These are phyloP conservation scores for Dinomys branickii DNA, from an alignment of 2,113 vertebrate species.

Conservation along the genomic window DNA sequence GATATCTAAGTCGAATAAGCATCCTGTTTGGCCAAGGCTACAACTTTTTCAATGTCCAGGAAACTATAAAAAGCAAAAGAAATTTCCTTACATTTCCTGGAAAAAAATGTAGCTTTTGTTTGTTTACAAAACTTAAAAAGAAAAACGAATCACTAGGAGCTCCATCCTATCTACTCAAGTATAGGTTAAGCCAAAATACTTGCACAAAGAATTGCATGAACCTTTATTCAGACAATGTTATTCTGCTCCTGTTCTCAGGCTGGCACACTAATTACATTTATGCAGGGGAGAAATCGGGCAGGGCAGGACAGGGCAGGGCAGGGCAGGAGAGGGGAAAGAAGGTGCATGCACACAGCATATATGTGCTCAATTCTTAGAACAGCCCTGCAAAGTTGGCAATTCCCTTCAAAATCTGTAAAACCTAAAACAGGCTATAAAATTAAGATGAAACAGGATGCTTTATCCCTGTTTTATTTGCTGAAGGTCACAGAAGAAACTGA, in stretches of 20 bases:
- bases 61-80: slow-evolving; percentile 13
- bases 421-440: neutral
- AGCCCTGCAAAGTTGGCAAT: neutral
- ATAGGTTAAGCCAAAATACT: neutral
- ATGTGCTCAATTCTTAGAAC: neutral
- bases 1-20: neutral
- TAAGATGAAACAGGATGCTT: neutral
- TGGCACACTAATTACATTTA: neutral
- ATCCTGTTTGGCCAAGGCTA: neutral
- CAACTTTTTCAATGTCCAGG: neutral
- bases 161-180: neutral
- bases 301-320: fast-evolving
- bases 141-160: neutral
- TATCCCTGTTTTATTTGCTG: neutral
- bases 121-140: neutral
- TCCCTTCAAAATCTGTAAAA: slow-evolving; percentile 19
- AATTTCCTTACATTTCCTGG: neutral
- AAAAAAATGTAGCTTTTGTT: slow-evolving; percentile 45
- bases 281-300: neutral
- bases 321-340: neutral
- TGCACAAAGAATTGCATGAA: neutral
- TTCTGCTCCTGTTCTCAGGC: neutral
- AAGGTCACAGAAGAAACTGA: neutral
- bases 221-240: neutral
- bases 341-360: neutral